A percentile compares a stretch with the other conserved stretches of the same genome.
phyloP scores from a whole-genome alignment of 2,888 invertebrate species.

The Unio delphinus region DNA sequence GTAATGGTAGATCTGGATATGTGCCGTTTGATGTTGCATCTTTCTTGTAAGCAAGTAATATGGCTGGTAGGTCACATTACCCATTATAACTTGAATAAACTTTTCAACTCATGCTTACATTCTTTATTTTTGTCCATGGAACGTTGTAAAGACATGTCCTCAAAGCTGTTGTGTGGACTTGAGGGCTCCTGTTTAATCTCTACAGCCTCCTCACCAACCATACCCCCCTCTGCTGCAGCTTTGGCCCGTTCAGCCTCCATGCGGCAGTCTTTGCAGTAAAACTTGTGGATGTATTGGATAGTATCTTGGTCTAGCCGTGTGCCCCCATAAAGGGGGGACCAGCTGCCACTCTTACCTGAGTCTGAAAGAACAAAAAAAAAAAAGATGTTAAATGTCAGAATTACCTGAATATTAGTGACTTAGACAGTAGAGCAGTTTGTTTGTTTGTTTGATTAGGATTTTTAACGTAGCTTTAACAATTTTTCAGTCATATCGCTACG shows the following conservation, averaged over 20 bases:
- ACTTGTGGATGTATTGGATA: conserved; percentile 64
- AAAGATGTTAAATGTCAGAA: no score
- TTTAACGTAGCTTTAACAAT: no score
- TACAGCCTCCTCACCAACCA: conserved; percentile 12
- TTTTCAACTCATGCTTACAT: conserved; percentile 80
- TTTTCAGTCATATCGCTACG: no score
- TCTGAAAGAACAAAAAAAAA: conserved; percentile 35
- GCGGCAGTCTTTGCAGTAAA: conserved; percentile 65
- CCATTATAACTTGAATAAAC: not conserved
- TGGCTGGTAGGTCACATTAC: no score
- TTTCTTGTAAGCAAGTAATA: no score
- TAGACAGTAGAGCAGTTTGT: no score
- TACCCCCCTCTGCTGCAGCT: conserved; percentile 28
- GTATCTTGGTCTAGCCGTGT: conserved; percentile 59
- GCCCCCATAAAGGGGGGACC: conserved; percentile 63
- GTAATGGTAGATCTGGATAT: no score
- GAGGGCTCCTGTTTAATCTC: conserved; percentile 11
- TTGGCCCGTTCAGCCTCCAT: conserved; percentile 59
- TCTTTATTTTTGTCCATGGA: conserved; percentile 98
- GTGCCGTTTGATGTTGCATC: no score
- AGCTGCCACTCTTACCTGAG: conserved; percentile 54
- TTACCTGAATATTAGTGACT: no score
- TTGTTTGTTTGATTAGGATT: no score
- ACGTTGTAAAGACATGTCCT: conserved; percentile 92
- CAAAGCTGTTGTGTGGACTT: conserved; percentile 87